Percentiles rank a stretch among this genome's conserved stretches.
Evolutionary conservation across 2,113 vertebrate genomes (phyloP).

Genomic region (Sisor rabdophorus): DNA sequence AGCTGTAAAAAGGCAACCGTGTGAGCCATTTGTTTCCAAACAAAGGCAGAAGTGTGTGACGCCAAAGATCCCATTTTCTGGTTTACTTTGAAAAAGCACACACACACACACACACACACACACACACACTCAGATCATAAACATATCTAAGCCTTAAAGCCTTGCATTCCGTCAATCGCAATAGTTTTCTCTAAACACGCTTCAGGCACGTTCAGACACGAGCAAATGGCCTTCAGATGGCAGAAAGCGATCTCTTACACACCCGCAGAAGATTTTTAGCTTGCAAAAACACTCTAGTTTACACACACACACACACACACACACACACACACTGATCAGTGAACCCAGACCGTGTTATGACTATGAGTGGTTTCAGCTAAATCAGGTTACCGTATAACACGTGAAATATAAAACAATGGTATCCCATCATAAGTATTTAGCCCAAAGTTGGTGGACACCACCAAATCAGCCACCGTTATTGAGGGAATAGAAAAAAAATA

Average conservation of each 20-base stretch:
- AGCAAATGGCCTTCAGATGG: slow-evolving; percentile 3
- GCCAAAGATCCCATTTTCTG: not conserved
- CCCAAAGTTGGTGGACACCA: no score
- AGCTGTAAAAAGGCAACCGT: not conserved
- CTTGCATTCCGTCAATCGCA: not conserved
- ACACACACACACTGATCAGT: slow-evolving; percentile 1
- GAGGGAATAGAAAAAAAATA: no score
- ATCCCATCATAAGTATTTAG: no score
- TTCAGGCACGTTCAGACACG: slow-evolving; percentile 22
- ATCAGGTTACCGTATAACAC: not conserved
- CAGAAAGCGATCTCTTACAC: not conserved
- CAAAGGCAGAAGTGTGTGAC: slow-evolving; percentile 5
- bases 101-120: no score
- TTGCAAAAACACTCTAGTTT: not conserved
- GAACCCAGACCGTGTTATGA: not conserved
- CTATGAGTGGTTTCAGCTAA: not conserved
- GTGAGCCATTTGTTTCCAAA: not conserved
- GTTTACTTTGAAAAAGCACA: not conserved
- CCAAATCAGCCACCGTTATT: no score
- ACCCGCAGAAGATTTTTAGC: not conserved
- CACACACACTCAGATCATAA: not conserved
- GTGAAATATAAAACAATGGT: no score
- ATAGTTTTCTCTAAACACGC: slow-evolving; percentile 21
- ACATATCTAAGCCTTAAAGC: slow-evolving; percentile 6
- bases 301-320: not conserved